Base-by-base conservation (phyloP, 2,113 vertebrate genomes). In the Pithys albifrons region DNA sequence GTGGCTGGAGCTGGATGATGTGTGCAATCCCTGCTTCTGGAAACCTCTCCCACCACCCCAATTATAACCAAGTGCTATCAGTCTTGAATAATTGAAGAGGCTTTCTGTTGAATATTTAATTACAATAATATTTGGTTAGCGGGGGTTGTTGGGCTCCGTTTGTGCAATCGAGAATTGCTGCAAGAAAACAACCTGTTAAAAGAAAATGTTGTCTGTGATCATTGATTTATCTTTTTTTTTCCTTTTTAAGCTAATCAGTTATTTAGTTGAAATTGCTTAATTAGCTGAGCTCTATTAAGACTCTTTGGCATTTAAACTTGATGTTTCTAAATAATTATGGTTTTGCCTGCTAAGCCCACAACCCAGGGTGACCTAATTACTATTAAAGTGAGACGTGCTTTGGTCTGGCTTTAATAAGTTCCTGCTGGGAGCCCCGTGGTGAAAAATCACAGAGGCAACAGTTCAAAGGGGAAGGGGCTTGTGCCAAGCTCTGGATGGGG, bases 71-170 rank as follows among this genome's bases (percentile, higher is more conserved):
- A 97, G 93, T 37, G 87, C 91, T 96, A 96, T 93, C 95, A 66
- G 88, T 89, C 95, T 83, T 96, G 91, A 97, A 97, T 97, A 97
- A 97, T 95, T 97, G 96, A 97, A 96, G 94, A 97, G 92, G 91
- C 88, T 91, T 93, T 94, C 93, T 95, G 85, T 61, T 96, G 92
- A 97, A 97, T 97, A 97, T 95, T 97, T 97, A 96, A 97, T 97
- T 97, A 92, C 95, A 59, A 95, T 97, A 97, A 97, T 97, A 96
- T 97, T 97, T 97, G 91, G 92, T 96, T 97, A 97, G 94, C 24
- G 7, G 86, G 58, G 86, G 80, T 93, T 89, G 94, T 91, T 89
- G 88, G 74, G 78, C 85, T 96, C 92, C 31, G 89, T 96, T 95
- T 70, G 85, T 88, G 89, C 94, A 71, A 62, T 79, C 72, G 95